Conservation (phyloP, 2,888 invertebrate genomes). For the Sarcophaga carnaria region DNA sequence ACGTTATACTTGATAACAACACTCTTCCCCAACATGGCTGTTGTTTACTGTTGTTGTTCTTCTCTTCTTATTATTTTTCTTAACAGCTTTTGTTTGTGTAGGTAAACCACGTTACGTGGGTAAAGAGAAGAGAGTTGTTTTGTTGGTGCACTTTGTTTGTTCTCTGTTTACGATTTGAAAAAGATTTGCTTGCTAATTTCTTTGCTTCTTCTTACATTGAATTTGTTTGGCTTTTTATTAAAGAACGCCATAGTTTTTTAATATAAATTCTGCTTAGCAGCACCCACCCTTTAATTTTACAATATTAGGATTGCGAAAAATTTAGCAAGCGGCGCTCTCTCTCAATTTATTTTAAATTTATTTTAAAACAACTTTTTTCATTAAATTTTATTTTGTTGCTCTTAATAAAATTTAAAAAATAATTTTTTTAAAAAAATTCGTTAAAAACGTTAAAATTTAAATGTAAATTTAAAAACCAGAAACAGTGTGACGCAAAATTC, state of each 20-base stretch:
- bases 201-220: neutral
- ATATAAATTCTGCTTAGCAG: constrained; percentile 60
- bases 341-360: neutral
- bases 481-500: neutral
- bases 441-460: constrained; percentile 4
- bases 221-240: constrained; percentile 24
- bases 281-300: constrained; percentile 77
- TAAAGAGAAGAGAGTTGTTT: neutral
- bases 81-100: constrained; percentile 1
- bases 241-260: constrained; percentile 35
- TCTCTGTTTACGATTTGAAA: neutral
- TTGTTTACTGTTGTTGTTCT: constrained; percentile 1
- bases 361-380: neutral
- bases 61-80: neutral
- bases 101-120: too few species aligned
- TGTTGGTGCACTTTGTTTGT: neutral
- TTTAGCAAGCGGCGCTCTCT: constrained; percentile 73
- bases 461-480: neutral
- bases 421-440: neutral
- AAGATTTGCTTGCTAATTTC: constrained; percentile 38
- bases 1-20: neutral
- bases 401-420: neutral
- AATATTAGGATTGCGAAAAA: constrained; percentile 78
- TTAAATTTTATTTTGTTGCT: constrained; percentile 7
- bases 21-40: neutral